Conservation (phyloP, 1,140 invertebrate species). For the Solen grandis region DNA sequence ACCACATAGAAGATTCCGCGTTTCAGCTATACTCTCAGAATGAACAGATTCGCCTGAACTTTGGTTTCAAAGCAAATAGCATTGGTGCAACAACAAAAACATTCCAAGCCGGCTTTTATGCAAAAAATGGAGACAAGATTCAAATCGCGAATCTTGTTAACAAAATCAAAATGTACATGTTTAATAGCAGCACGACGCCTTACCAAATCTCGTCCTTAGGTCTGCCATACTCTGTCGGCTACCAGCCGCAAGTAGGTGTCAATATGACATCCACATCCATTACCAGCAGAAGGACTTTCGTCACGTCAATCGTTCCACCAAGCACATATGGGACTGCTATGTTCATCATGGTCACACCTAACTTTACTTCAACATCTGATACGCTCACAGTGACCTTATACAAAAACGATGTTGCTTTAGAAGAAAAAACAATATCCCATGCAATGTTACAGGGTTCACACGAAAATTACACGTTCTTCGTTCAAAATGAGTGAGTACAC, state of each 20-base stretch:
- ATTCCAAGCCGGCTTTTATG: constrained; percentile 63
- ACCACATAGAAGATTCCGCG: constrained; percentile 47
- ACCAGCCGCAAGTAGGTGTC: constrained; percentile 55
- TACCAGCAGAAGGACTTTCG: constrained; percentile 10
- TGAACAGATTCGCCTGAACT: constrained; percentile 66
- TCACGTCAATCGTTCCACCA: constrained; percentile 35
- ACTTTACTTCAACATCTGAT: constrained; percentile 5
- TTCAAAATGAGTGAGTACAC: constrained; percentile 58
- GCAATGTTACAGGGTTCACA: constrained; percentile 64
- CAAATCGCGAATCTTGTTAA: constrained; percentile 53
- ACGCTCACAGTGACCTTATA: background rate
- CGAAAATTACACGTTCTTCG: constrained; percentile 70
- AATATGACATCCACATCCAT: constrained; percentile 53
- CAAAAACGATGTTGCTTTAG: constrained; percentile 27
- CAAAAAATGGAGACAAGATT: constrained; percentile 60
- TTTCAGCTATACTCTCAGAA: constrained; percentile 59
- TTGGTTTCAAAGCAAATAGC: constrained; percentile 54
- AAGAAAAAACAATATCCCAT: too few species aligned
- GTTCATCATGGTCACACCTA: constrained; percentile 23
- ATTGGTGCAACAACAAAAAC: constrained; percentile 58
- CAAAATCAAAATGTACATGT: constrained; percentile 62
- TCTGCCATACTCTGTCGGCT: constrained; percentile 55
- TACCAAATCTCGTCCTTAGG: constrained; percentile 53
- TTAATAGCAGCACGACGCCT: constrained; percentile 15
- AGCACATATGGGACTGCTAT: constrained; percentile 11